Percentiles rank a stretch among this genome's conserved stretches.
phyloP scores from a whole-genome alignment of 1,140 invertebrate genomes.

The Sitophilus oryzae region DNA sequence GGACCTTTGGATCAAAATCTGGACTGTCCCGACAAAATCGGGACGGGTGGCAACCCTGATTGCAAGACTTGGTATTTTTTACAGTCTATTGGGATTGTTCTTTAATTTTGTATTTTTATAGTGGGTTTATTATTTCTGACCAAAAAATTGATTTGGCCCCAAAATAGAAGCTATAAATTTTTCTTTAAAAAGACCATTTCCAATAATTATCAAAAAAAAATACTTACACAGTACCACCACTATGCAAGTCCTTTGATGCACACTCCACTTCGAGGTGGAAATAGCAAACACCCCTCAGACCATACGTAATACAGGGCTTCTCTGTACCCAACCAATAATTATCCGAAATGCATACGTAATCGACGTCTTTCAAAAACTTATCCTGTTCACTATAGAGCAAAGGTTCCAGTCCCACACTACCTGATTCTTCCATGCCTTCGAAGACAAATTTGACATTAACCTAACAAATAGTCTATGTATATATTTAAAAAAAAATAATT shows the following conservation, averaged over 20 bases:
- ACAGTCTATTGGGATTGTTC: too few relatives aligned
- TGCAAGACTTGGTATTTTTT: too few relatives aligned
- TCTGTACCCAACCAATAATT: constrained; percentile 98
- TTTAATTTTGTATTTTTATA: too few relatives aligned
- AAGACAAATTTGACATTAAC: constrained; percentile 96
- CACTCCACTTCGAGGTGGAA: constrained; percentile 88
- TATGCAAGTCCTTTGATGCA: constrained; percentile 89
- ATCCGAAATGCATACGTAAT: constrained; percentile 97
- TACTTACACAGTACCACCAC: constrained; percentile 80
- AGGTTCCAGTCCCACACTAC: constrained; percentile 90
- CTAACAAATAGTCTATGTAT: constrained; percentile 1
- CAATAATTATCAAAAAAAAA: not conserved
- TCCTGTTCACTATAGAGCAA: constrained; percentile 67
- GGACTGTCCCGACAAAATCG: too few relatives aligned
- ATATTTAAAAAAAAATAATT: constrained; percentile 87
- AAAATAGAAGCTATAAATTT: not conserved
- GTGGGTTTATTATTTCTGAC: too few relatives aligned
- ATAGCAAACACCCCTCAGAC: constrained; percentile 91
- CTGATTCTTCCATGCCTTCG: constrained; percentile 98
- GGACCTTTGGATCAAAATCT: too few relatives aligned
- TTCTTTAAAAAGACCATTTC: not conserved
- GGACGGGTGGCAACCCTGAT: too few relatives aligned
- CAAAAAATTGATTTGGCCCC: too few relatives aligned
- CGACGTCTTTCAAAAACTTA: constrained; percentile 78
- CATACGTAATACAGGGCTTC: constrained; percentile 96